Percentiles rank a stretch among this genome's conserved stretches.
Conservation (phyloP, 2,797 vertebrate species). For the Bufotes viridis region DNA sequence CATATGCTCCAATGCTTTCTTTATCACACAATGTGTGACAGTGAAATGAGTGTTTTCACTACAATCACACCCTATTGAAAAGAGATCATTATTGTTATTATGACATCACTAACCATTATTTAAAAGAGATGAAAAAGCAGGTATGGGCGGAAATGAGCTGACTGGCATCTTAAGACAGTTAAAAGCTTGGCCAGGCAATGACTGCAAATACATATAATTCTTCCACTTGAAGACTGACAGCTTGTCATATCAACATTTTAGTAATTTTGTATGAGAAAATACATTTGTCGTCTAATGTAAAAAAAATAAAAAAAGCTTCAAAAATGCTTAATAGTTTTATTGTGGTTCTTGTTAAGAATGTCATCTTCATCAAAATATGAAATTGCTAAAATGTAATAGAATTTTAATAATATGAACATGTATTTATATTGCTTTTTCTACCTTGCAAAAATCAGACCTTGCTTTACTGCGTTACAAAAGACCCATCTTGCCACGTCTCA, state of each 20-base stretch:
- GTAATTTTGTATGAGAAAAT: constrained; percentile 23
- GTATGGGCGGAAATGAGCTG: not conserved
- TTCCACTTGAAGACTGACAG: constrained; percentile 35
- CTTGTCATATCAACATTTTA: constrained; percentile 23
- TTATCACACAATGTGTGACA: constrained; percentile 39
- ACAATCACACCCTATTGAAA: constrained; percentile 17
- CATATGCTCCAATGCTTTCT: constrained; percentile 15
- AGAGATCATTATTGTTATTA: constrained; percentile 47
- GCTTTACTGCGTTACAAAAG: not conserved
- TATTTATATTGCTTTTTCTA: not conserved
- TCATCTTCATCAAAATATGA: not conserved
- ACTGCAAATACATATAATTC: constrained; percentile 43
- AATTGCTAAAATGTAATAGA: not conserved
- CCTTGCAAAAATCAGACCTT: not conserved
- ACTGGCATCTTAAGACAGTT: constrained; percentile 25
- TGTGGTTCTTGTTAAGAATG: not conserved
- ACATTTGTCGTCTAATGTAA: not conserved
- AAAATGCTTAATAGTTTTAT: constrained; percentile 4
- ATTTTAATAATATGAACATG: not conserved
- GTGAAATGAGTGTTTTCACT: constrained; percentile 36
- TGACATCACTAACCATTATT: constrained; percentile 20
- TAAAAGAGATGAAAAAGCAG: constrained; percentile 24
- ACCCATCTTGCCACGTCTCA: not conserved
- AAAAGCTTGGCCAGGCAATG: constrained; percentile 16
- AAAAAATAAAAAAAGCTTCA: not conserved